Percentiles rank a stretch among this genome's conserved stretches.
Evolutionary conservation across 1,140 invertebrate species (phyloP).

Genomic region (Drosophila dunni): DNA sequence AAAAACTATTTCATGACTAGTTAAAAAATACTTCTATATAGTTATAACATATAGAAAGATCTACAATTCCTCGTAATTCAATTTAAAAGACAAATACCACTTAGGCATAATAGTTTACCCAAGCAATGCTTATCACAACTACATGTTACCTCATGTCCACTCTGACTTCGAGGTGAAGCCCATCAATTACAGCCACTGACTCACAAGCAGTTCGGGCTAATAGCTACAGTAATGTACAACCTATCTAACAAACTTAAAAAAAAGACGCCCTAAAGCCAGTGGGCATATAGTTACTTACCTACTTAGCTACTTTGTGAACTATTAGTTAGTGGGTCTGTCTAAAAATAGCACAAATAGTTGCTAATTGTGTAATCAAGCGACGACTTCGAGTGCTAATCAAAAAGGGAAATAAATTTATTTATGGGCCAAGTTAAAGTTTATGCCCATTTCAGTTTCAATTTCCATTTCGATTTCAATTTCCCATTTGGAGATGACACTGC

Average conservation of each 20-base stretch:
- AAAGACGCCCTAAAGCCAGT: not conserved
- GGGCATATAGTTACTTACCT: not conserved
- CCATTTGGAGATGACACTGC: constrained; percentile 50
- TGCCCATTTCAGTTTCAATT: constrained; percentile 13
- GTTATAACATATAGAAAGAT: no score
- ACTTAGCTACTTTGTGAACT: no score
- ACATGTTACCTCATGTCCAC: constrained; percentile 3
- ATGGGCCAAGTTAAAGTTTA: constrained; percentile 12
- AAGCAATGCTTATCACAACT: not conserved
- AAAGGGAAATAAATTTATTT: constrained; percentile 18
- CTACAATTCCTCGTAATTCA: no score
- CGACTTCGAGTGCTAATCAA: not conserved
- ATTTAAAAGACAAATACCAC: not conserved
- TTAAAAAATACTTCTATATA: no score
- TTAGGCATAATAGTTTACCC: not conserved
- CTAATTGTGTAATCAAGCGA: constrained; percentile 26
- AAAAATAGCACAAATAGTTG: constrained; percentile 18
- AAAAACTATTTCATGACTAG: no score
- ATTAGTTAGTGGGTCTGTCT: not conserved
- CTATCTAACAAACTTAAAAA: not conserved
- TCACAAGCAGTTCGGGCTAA: constrained; percentile 37
- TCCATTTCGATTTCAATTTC: constrained; percentile 63
- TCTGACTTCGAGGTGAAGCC: constrained; percentile 23
- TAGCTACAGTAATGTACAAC: constrained; percentile 25
- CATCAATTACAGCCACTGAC: constrained; percentile 53